These are phyloP conservation scores for Pseudochirops cupreus DNA, from an alignment of 2,797 vertebrate genomes.

Conservation along the genomic window DNA sequence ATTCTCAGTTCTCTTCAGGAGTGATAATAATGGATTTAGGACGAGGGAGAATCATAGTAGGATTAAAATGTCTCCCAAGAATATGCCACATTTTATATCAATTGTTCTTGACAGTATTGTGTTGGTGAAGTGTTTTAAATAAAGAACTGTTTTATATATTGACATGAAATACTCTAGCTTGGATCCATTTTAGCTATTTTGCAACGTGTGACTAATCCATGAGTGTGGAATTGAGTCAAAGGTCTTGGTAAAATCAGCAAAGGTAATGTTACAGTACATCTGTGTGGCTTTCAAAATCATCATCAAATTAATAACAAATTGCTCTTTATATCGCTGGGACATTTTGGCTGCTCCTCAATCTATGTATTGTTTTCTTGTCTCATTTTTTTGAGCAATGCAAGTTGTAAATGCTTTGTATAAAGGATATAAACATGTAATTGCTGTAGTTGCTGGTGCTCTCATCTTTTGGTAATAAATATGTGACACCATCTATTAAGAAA, in stretches of 20 bases:
- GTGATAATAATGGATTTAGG: background rate
- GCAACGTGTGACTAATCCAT: background rate
- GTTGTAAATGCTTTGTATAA: background rate
- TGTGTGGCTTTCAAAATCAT: background rate
- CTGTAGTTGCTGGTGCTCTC: background rate
- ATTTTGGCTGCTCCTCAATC: background rate
- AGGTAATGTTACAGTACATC: background rate
- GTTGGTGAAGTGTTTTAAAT: background rate
- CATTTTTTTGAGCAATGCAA: background rate
- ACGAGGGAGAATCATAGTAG: background rate
- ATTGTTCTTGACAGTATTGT: background rate
- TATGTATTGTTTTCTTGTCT: background rate
- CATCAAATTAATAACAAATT: background rate
- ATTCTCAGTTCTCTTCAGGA: background rate
- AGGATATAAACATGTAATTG: background rate
- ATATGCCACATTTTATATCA: background rate
- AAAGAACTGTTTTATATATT: background rate
- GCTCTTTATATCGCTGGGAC: background rate
- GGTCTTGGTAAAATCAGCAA: background rate
- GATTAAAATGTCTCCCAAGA: background rate
- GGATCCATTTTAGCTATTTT: background rate
- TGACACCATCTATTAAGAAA: background rate
- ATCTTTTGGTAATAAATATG: background rate
- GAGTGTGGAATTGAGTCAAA: background rate
- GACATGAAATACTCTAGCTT: background rate